Evolutionary conservation across 2,888 invertebrate genomes (phyloP).

Genomic region (Oxytorus armatus): DNA sequence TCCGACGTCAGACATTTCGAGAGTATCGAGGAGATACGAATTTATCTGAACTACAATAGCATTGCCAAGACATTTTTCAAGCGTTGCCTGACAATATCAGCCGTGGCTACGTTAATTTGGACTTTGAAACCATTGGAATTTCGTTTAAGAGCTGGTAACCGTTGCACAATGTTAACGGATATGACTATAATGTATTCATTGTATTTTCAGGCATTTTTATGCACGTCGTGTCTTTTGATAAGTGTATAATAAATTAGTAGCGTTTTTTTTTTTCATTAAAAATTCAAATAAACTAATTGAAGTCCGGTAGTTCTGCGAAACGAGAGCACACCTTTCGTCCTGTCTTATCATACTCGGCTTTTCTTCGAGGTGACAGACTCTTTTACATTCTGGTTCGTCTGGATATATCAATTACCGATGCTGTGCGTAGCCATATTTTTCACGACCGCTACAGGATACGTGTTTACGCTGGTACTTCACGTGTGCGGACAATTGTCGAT

Average conservation of each 20-base stretch:
- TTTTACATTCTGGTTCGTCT: conserved; percentile 58
- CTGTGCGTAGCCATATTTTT: conserved; percentile 51
- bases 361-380: conserved; percentile 58
- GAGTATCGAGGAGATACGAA: conserved; percentile 36
- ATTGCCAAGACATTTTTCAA: conserved; percentile 44
- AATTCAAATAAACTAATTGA: background rate
- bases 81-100: conserved; percentile 7
- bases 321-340: conserved; percentile 55
- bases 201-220: no score
- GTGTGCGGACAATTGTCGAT: conserved; percentile 61
- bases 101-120: no score
- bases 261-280: background rate
- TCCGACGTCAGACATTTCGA: conserved; percentile 32
- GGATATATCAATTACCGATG: conserved; percentile 58
- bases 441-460: conserved; percentile 46
- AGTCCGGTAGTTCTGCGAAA: conserved; percentile 45
- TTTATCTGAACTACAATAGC: conserved; percentile 53
- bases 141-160: no score
- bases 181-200: no score
- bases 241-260: background rate
- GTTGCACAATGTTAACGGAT: no score
- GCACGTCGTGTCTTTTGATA: no score
- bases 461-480: conserved; percentile 54
- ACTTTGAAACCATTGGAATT: no score
- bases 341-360: conserved; percentile 57